phyloP scores from a whole-genome alignment of 2,113 vertebrate species.

The Dendrocopos noguchii region DNA sequence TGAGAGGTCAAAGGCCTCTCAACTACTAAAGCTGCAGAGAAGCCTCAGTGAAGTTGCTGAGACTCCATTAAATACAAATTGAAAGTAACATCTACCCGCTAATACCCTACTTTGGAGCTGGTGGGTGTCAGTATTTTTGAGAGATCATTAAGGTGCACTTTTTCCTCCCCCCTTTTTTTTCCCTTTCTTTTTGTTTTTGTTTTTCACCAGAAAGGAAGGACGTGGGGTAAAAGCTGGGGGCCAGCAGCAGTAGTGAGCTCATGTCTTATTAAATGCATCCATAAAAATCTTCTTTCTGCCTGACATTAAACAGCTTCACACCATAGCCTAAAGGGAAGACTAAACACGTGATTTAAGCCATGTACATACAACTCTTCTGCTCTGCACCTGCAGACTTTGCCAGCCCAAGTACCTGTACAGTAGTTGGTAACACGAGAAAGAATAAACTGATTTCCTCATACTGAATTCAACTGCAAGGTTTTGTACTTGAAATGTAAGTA shows the following conservation, averaged over 20 bases:
- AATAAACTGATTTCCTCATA: slow-evolving; percentile 63
- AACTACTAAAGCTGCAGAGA: slow-evolving; percentile 1
- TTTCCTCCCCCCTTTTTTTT: neutral
- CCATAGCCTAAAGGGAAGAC: slow-evolving; percentile 25
- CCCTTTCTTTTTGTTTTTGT: no score
- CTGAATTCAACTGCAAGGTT: slow-evolving; percentile 71
- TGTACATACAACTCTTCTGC: slow-evolving; percentile 35
- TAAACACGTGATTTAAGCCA: slow-evolving; percentile 27
- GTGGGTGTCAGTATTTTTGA: slow-evolving; percentile 5
- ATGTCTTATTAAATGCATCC: slow-evolving; percentile 11
- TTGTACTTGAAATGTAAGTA: slow-evolving; percentile 93
- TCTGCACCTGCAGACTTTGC: slow-evolving; percentile 41
- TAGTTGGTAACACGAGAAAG: slow-evolving; percentile 60
- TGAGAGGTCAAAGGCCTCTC: slow-evolving; percentile 15
- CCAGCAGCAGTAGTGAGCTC: neutral
- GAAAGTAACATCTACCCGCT: neutral
- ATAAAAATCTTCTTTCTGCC: slow-evolving; percentile 44
- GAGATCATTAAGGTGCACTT: neutral
- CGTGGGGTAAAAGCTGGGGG: neutral
- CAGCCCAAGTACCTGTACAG: slow-evolving; percentile 58
- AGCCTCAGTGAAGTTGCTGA: neutral
- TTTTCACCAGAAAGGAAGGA: neutral
- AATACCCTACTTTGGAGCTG: neutral
- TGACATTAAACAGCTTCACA: slow-evolving; percentile 48
- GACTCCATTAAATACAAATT: neutral